Conservation (phyloP, 2,797 vertebrate species). For the Sylvilagus floridanus region DNA sequence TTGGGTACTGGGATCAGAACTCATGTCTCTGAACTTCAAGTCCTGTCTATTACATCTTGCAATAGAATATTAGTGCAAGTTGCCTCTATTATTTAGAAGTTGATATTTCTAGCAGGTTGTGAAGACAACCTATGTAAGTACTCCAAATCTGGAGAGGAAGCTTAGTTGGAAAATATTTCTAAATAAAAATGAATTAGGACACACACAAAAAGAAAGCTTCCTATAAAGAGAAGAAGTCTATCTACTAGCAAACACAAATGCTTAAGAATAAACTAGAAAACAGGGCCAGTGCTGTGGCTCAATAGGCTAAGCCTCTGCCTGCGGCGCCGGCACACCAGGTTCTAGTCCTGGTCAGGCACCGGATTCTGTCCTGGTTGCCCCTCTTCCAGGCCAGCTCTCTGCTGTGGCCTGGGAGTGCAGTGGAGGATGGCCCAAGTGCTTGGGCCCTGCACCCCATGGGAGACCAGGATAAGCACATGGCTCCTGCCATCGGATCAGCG, state of each 20-base stretch:
- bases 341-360: too few relatives aligned
- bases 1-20: background rate
- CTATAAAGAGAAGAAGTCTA: constrained; percentile 5
- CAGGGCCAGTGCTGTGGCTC: too few relatives aligned
- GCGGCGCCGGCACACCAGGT: too few relatives aligned
- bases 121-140: background rate
- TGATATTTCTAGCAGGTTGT: constrained; percentile 23
- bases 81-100: background rate
- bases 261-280: constrained; percentile 6
- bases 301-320: too few relatives aligned
- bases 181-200: constrained; percentile 42
- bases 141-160: constrained; percentile 56
- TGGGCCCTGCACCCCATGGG: too few relatives aligned
- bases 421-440: too few relatives aligned
- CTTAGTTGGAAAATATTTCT: constrained; percentile 61
- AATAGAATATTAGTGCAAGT: background rate
- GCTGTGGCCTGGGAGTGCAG: too few relatives aligned
- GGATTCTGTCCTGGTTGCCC: too few relatives aligned
- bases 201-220: constrained; percentile 42
- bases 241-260: constrained; percentile 46
- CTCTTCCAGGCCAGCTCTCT: too few relatives aligned
- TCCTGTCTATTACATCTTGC: background rate
- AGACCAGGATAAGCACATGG: too few relatives aligned
- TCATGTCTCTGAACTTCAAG: background rate
- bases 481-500: too few relatives aligned